Evolutionary conservation across 35 echinoderm and acorn worm genomes (phyloP).

Genomic region (Lytechinus variegatus): DNA sequence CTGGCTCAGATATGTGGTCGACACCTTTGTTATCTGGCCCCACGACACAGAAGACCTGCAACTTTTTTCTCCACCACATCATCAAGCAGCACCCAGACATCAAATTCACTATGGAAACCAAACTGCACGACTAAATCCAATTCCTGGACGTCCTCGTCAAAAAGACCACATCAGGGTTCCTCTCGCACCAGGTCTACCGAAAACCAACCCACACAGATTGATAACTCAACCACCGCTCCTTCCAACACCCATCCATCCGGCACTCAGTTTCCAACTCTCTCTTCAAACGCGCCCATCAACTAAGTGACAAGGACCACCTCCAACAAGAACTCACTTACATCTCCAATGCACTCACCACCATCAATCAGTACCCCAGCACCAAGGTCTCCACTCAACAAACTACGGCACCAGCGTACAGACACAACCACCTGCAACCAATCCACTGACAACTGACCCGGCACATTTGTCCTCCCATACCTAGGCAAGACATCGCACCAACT

Average conservation of each 20-base stretch:
- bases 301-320: conserved; percentile 26
- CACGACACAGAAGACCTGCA: neutral
- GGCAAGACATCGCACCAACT: conserved; percentile 40
- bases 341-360: neutral
- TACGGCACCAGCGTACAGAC: neutral
- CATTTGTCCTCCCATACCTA: neutral
- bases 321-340: conserved; percentile 7
- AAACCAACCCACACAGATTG: conserved; percentile 49
- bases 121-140: neutral
- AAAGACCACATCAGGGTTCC: neutral
- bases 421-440: neutral
- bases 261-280: neutral
- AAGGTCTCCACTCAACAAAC: neutral
- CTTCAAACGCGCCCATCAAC: neutral
- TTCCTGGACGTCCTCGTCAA: conserved; percentile 39
- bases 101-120: conserved; percentile 16
- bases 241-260: neutral
- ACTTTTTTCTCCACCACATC: conserved; percentile 56
- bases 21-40: too few relatives aligned
- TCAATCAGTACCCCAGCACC: neutral
- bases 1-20: conserved; percentile 50
- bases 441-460: too few relatives aligned
- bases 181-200: neutral
- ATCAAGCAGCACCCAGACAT: conserved; percentile 47
- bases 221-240: neutral